Conservation (phyloP, 2,797 vertebrate genomes). For the Lacerta viridis region DNA sequence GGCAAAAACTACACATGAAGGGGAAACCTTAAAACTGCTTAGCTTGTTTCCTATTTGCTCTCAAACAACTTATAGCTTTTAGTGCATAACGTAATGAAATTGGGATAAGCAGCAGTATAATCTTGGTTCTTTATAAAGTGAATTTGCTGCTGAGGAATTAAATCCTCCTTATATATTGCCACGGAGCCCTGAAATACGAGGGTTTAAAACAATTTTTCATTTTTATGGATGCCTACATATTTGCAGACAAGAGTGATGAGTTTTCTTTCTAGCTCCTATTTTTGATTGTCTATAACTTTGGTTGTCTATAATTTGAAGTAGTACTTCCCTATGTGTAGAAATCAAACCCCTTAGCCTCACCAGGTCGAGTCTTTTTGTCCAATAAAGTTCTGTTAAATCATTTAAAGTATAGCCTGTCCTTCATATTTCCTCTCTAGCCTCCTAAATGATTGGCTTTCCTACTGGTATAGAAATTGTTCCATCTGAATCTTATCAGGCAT, state of each 20-base stretch:
- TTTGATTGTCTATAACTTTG: background rate
- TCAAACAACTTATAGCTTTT: no score
- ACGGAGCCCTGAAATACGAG: background rate
- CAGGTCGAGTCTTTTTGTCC: background rate
- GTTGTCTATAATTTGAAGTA: background rate
- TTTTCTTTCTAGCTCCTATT: background rate
- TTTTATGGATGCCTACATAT: background rate
- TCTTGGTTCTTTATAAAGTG: background rate
- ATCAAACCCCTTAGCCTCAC: conserved; percentile 1
- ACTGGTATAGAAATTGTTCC: background rate
- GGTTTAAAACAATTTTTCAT: background rate
- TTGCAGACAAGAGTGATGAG: background rate
- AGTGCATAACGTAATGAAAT: no score
- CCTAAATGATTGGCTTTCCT: conserved; percentile 6
- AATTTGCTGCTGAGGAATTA: conserved; percentile 14
- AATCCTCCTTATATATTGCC: background rate
- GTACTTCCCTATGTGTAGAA: background rate
- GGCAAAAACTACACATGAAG: no score
- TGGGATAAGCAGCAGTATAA: background rate
- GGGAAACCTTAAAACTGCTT: no score
- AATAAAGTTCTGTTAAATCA: background rate
- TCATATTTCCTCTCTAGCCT: background rate
- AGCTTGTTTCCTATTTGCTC: no score
- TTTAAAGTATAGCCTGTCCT: background rate
- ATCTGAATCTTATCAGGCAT: conserved; percentile 35